Percentiles rank a stretch among this genome's conserved stretches.
phyloP scores from a whole-genome alignment of 1,140 invertebrate genomes.

The Lepidurus apus region DNA sequence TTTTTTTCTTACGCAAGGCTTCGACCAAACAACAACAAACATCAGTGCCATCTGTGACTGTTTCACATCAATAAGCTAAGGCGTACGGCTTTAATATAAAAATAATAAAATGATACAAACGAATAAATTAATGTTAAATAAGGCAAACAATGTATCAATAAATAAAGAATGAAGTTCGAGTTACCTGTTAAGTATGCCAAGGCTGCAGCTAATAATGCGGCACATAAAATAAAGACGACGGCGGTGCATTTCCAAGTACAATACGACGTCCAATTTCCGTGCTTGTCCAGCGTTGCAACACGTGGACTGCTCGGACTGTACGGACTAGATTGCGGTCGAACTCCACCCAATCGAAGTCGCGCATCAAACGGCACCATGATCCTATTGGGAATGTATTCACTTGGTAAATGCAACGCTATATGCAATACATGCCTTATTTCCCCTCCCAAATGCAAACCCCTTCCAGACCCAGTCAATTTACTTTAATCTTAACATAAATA shows the following conservation, averaged over 20 bases:
- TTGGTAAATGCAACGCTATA: constrained; percentile 34
- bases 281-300: constrained; percentile 57
- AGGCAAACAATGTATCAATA: background rate
- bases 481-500: too few relatives aligned
- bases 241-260: constrained; percentile 88
- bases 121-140: background rate
- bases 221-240: constrained; percentile 74
- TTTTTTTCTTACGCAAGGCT: too few relatives aligned
- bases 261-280: constrained; percentile 58
- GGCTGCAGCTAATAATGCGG: constrained; percentile 69
- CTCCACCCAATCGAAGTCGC: constrained; percentile 37
- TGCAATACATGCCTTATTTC: too few relatives aligned
- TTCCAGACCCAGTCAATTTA: too few relatives aligned
- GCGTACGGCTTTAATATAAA: too few relatives aligned
- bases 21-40: too few relatives aligned
- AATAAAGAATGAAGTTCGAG: constrained; percentile 37
- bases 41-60: too few relatives aligned
- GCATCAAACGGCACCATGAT: constrained; percentile 56
- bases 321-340: constrained; percentile 46
- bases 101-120: too few relatives aligned
- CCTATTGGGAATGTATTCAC: constrained; percentile 26
- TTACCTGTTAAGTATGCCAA: constrained; percentile 83
- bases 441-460: too few relatives aligned
- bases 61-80: too few relatives aligned
- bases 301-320: constrained; percentile 65